Evolutionary conservation across 2,113 vertebrate genomes (phyloP).

Genomic region (Petrocephalus microphthalmus): DNA sequence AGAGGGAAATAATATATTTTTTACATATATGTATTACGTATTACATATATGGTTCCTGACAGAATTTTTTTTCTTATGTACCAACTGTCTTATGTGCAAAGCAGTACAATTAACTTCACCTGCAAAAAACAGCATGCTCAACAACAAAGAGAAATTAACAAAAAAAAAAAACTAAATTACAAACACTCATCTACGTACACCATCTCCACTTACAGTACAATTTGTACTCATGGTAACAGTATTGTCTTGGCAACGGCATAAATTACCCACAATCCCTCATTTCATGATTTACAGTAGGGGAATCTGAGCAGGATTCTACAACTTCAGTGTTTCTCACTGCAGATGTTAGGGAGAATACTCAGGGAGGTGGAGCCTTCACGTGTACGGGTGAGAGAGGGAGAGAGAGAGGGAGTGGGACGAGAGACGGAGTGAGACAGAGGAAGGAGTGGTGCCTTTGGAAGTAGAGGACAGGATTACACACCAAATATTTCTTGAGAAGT

Average conservation of each 20-base stretch:
- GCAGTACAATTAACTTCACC: not conserved
- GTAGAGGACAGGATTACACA: slow-evolving; percentile 2
- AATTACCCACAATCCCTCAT: slow-evolving; percentile 7
- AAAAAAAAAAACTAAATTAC: not conserved
- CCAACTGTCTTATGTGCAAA: not conserved
- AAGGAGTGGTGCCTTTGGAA: not conserved
- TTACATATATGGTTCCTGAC: not conserved
- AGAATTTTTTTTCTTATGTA: not conserved
- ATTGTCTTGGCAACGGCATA: slow-evolving; percentile 7
- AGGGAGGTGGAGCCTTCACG: slow-evolving; percentile 54
- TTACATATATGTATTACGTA: too few relatives aligned
- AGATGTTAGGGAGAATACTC: slow-evolving; percentile 43
- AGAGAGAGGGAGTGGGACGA: not conserved
- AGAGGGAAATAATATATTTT: too few relatives aligned
- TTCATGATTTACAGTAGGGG: not conserved
- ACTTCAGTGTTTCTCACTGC: not conserved
- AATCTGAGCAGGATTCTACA: slow-evolving; percentile 8
- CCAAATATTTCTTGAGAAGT: slow-evolving; percentile 15
- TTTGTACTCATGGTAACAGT: not conserved
- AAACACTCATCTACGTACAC: not conserved
- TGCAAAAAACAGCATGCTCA: not conserved
- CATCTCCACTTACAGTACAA: not conserved
- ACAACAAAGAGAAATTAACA: not conserved
- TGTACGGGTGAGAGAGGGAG: slow-evolving; percentile 29
- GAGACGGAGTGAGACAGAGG: not conserved